These are phyloP conservation scores for Acronicta aceris DNA, from an alignment of 2,888 invertebrate genomes.

Conservation along the genomic window DNA sequence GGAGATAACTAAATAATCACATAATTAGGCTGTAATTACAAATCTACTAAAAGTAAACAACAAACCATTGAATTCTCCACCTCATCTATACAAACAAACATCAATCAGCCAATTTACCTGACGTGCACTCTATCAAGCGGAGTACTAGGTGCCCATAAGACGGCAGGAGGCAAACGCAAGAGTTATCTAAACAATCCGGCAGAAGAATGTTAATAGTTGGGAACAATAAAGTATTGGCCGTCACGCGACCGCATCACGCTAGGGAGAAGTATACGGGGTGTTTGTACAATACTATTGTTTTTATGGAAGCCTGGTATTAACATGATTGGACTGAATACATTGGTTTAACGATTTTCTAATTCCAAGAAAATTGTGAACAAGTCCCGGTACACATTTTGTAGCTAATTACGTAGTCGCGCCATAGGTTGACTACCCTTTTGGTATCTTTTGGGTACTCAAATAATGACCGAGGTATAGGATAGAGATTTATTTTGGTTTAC, in stretches of 20 bases:
- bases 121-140: constrained; percentile 39
- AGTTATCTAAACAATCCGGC: constrained; percentile 86
- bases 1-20: neutral
- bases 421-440: too few relatives aligned
- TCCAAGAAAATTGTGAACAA: constrained; percentile 6
- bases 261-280: constrained; percentile 61
- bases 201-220: constrained; percentile 87
- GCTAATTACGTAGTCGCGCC: too few relatives aligned
- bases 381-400: too few relatives aligned
- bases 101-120: constrained; percentile 37
- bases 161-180: constrained; percentile 51
- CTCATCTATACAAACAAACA: constrained; percentile 13
- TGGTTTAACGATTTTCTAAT: constrained; percentile 14
- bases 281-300: constrained; percentile 26
- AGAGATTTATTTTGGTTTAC: too few relatives aligned
- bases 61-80: constrained; percentile 3
- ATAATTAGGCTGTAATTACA: neutral
- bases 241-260: constrained; percentile 81
- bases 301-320: constrained; percentile 42
- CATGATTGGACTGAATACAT: constrained; percentile 35
- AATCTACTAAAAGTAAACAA: neutral
- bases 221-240: constrained; percentile 75
- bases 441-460: too few relatives aligned
- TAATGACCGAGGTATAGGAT: too few relatives aligned
- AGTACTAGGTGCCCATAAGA: constrained; percentile 52